Base-by-base conservation (phyloP, 2,797 vertebrate species). In the Lindbergichthys nudifrons region DNA sequence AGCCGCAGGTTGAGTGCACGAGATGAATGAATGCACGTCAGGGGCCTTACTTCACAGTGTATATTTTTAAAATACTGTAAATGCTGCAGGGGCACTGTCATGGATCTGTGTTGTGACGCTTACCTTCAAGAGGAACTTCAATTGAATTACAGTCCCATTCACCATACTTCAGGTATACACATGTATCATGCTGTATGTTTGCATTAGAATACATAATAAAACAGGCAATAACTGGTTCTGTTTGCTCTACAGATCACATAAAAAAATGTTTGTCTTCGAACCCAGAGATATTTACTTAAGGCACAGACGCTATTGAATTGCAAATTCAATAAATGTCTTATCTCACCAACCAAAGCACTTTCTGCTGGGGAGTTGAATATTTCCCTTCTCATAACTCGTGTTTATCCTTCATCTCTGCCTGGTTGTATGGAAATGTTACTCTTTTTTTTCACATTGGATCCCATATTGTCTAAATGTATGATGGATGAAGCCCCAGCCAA, bases 211-310 rank as follows among this genome's bases (percentile, higher is more conserved):
- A 36, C 75, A 15, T 15, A 53, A 48, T 32, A 26, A 54, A 75
- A 62, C 4, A 46, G 21, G 3, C 43, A 47, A 30, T 23, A 43
- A 70, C 62, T 60, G 39, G 39, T 47, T 80, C 16, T 36, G 66
- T 66, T 80, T 72, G 62, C 71, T 85, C 10, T 77, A 47, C 18
- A 66, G 7, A 56, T 61, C 18, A 54, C 19, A 26, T 70, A 11
- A 47, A 57, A 66, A 16, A 75, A n/a, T 1, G 11, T 30, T 75
- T 82, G n/a, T 50, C 30, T 67, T 18, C 39, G 70, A 66, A 58
- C 48, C 8, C 30, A 18, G 19, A 16, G 19, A 53, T 78, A 78
- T 87, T 80, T 84, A 67, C 75, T 52, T 1, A 65, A 67, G 74
- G 65, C 50, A 11, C 14, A 43, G 32, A 6, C 60, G 62, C 26